A percentile compares a stretch with the other conserved stretches of the same genome.
These are phyloP conservation scores for Chrysocyon brachyurus DNA, from an alignment of 2,797 vertebrate genomes.

Conservation along the genomic window DNA sequence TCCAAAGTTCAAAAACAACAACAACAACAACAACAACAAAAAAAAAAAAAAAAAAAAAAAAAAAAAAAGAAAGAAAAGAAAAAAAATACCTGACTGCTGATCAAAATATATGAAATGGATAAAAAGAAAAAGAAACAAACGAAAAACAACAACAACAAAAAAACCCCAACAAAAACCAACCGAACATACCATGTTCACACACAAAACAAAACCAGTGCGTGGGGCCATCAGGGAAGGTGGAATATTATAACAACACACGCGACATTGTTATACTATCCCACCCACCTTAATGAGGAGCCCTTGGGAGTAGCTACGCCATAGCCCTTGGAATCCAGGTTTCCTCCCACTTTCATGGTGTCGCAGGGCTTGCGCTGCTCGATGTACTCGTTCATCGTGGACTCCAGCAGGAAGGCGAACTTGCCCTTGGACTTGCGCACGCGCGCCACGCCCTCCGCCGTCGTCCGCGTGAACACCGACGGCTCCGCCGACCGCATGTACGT, in stretches of 20 bases:
- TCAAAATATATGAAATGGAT: slow-evolving; percentile 90
- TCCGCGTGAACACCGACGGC: slow-evolving; percentile 98
- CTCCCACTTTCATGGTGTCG: slow-evolving; percentile 99
- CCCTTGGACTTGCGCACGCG: slow-evolving; percentile 99
- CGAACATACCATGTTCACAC: slow-evolving; percentile 91
- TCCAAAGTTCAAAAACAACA: slow-evolving; percentile 68
- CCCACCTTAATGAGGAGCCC: slow-evolving; percentile 99
- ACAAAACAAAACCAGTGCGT: slow-evolving; percentile 91
- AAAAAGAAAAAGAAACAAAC: slow-evolving; percentile 85
- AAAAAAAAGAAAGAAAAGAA: too few relatives aligned
- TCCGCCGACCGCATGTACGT: slow-evolving; percentile 99
- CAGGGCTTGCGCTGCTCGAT: slow-evolving; percentile 99
- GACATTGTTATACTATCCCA: slow-evolving; percentile 99
- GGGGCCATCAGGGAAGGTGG: slow-evolving; percentile 99
- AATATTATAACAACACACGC: slow-evolving; percentile 99
- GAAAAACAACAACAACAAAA: slow-evolving; percentile 78
- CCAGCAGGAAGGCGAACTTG: slow-evolving; percentile 99
- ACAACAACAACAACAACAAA: slow-evolving; percentile 72
- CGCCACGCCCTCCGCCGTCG: slow-evolving; percentile 97
- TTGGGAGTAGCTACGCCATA: slow-evolving; percentile 99
- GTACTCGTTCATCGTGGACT: slow-evolving; percentile 99
- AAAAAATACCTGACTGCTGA: slow-evolving; percentile 89
- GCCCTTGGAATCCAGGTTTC: slow-evolving; percentile 99
- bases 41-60: slow-evolving; percentile 54
- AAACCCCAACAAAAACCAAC: slow-evolving; percentile 3